Evolutionary conservation across 2,113 vertebrate species (phyloP).

Genomic region (Gasterosteus aculeatus): DNA sequence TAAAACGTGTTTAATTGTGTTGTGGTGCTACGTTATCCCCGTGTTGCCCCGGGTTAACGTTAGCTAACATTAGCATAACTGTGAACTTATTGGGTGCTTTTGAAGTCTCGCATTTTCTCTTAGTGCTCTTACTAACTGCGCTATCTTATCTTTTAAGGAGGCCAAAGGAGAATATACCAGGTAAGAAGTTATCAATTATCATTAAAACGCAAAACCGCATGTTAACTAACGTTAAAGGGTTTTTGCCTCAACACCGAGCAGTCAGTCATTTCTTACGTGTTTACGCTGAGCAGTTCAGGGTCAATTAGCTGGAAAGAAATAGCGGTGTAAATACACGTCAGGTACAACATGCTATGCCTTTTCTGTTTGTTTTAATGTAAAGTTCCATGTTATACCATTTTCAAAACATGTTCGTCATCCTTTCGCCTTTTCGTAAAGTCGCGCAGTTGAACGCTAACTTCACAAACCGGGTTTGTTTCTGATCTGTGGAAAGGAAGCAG

Average conservation of each 20-base stretch:
- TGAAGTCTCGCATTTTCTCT: background rate
- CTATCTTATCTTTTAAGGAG: slow-evolving; percentile 86
- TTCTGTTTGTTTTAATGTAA: background rate
- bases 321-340: background rate
- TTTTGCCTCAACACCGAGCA: background rate
- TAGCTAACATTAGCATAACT: slow-evolving; percentile 14
- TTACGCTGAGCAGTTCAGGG: background rate
- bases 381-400: background rate
- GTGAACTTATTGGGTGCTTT: background rate
- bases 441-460: slow-evolving; percentile 6
- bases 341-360: background rate
- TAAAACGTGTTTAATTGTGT: background rate
- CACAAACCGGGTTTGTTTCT: background rate
- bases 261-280: background rate
- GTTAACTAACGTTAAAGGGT: background rate
- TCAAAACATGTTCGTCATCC: background rate
- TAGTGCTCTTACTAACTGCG: slow-evolving; percentile 28
- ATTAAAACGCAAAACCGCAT: background rate
- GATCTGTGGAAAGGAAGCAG: slow-evolving; percentile 14
- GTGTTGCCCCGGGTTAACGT: background rate
- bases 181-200: slow-evolving; percentile 78
- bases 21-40: background rate
- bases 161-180: slow-evolving; percentile 93
- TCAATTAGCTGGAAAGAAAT: background rate
- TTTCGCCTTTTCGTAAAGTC: background rate